A percentile compares a stretch with the other conserved stretches of the same genome.
These are phyloP conservation scores for Holacanthus passer DNA, from an alignment of 2,113 vertebrate genomes.

Conservation along the genomic window DNA sequence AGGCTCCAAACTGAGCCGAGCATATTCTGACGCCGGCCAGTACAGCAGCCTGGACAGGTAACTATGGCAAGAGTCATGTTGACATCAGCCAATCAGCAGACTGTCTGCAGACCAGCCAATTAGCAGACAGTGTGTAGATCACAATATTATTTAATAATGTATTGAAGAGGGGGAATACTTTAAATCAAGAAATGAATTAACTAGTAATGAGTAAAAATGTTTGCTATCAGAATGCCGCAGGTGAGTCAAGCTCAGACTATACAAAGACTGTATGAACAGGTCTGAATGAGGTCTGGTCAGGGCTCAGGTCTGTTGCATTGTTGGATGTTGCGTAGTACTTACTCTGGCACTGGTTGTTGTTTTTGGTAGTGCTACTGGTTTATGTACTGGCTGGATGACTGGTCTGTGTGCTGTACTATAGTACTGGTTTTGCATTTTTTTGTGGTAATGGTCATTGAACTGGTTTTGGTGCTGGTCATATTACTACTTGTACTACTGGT, in stretches of 20 bases:
- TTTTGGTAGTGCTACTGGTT: too few relatives aligned
- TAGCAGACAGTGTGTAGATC: neutral
- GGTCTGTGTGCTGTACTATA: too few relatives aligned
- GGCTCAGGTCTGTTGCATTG: too few relatives aligned
- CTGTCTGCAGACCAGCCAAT: neutral
- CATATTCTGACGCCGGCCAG: conserved; percentile 84
- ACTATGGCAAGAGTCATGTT: too few relatives aligned
- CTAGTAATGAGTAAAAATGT: neutral
- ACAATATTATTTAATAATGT: neutral
- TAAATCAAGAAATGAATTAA: neutral
- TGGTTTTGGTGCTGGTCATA: neutral
- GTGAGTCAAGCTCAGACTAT: too few relatives aligned
- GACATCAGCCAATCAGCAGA: conserved; percentile 15
- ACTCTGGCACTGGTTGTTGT: neutral
- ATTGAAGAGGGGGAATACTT: neutral
- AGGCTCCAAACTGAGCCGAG: conserved; percentile 85
- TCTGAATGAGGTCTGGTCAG: neutral
- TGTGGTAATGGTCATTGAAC: neutral
- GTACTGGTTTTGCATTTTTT: too few relatives aligned
- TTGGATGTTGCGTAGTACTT: neutral
- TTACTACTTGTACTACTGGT: neutral
- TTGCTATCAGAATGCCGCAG: neutral
- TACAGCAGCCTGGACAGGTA: conserved; percentile 86
- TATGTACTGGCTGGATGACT: too few relatives aligned
- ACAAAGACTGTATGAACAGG: too few relatives aligned